Conservation (phyloP, 1,140 invertebrate genomes). For the Rhynchophorus ferrugineus region DNA sequence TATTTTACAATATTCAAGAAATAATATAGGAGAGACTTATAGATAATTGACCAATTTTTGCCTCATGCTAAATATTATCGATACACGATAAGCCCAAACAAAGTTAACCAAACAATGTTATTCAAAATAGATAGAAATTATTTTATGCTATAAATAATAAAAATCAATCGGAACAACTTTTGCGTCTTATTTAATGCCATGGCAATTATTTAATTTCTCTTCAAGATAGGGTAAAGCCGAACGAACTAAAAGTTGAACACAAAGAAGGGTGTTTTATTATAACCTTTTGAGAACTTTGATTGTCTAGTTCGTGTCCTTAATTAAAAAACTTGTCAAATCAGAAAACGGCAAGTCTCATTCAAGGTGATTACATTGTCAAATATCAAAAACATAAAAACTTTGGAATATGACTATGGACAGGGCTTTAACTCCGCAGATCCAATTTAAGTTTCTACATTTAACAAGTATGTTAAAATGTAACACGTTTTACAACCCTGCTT, state of each 20-base stretch:
- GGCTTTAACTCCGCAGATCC: constrained; percentile 13
- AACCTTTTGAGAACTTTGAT: constrained; percentile 4
- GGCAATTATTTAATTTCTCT: constrained; percentile 2
- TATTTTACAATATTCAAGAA: no score
- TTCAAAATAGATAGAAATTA: no score
- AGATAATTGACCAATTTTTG: no score
- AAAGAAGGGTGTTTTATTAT: constrained; percentile 15
- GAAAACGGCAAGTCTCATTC: constrained; percentile 7
- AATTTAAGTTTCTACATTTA: constrained; percentile 25
- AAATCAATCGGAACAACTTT: no score
- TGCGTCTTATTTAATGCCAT: no score
- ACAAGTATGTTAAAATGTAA: constrained; percentile 22
- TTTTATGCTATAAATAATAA: no score
- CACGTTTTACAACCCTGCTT: constrained; percentile 12
- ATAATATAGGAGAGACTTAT: no score
- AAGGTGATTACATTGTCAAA: constrained; percentile 18
- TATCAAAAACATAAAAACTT: constrained; percentile 22
- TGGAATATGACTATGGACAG: constrained; percentile 8
- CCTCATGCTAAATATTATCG: no score
- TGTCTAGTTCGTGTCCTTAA: constrained; percentile 12
- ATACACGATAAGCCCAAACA: no score
- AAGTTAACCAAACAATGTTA: no score
- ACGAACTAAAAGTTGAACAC: constrained; percentile 5
- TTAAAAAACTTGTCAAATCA: constrained; percentile 21
- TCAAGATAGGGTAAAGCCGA: constrained; percentile 4